A percentile compares a stretch with the other conserved stretches of the same genome.
These are phyloP conservation scores for Chymomyza caudatula DNA, from an alignment of 2,888 invertebrate genomes.

Conservation along the genomic window DNA sequence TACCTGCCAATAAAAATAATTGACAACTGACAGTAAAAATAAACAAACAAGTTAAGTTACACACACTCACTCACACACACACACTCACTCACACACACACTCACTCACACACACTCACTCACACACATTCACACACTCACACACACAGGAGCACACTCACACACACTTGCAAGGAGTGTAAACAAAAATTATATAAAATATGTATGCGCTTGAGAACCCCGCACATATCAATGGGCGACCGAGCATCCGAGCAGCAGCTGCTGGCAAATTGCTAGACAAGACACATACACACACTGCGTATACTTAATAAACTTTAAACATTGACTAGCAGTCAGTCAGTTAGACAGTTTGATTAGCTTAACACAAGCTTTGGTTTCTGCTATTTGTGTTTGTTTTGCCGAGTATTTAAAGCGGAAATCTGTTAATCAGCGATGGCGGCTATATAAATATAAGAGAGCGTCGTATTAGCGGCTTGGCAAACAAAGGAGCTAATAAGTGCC, in stretches of 20 bases:
- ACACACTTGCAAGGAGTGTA: slow-evolving; percentile 19
- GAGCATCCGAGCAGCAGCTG: slow-evolving; percentile 51
- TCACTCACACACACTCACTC: background rate
- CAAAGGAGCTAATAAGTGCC: background rate
- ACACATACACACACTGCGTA: slow-evolving; percentile 44
- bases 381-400: background rate
- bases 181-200: slow-evolving; percentile 60
- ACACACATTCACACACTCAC: background rate
- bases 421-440: background rate
- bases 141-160: background rate
- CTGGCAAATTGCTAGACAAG: slow-evolving; percentile 58
- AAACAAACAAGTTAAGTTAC: slow-evolving; percentile 55
- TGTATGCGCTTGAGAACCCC: slow-evolving; percentile 11
- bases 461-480: background rate
- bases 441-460: background rate
- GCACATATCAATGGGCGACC: slow-evolving; percentile 25
- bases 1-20: slow-evolving; percentile 70
- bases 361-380: slow-evolving; percentile 13
- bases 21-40: slow-evolving; percentile 64
- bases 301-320: slow-evolving; percentile 60
- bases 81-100: background rate
- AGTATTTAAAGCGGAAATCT: background rate
- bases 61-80: slow-evolving; percentile 15
- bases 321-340: slow-evolving; percentile 15
- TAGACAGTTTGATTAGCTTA: slow-evolving; percentile 40